Conservation (phyloP, 2,888 invertebrate genomes). For the Lasioglossum leucozonium region DNA sequence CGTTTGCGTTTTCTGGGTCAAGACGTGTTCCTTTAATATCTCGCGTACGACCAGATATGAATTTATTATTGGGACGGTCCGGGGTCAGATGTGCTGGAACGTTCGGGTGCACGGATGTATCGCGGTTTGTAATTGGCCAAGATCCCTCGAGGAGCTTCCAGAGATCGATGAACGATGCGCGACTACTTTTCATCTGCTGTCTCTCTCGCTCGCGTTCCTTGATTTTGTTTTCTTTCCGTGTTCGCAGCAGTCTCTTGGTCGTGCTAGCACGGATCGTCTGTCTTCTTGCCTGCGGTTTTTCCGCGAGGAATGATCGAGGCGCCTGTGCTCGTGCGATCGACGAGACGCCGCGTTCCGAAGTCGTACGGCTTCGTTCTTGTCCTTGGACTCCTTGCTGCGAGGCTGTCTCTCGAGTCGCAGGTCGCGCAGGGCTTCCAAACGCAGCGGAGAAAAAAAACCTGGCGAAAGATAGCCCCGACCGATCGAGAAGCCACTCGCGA, state of each 20-base stretch:
- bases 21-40: slow-evolving; percentile 2
- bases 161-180: slow-evolving; percentile 13
- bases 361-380: slow-evolving; percentile 32
- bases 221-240: background rate
- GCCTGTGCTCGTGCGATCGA: slow-evolving; percentile 4
- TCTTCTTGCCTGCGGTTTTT: slow-evolving; percentile 35
- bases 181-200: background rate
- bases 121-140: slow-evolving; percentile 1
- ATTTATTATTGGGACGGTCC: background rate
- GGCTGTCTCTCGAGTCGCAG: background rate
- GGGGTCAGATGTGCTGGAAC: background rate
- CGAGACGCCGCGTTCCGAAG: slow-evolving; percentile 14
- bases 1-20: slow-evolving; percentile 1
- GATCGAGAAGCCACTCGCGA: background rate
- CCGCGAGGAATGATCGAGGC: slow-evolving; percentile 6
- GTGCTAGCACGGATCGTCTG: background rate
- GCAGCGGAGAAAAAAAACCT: background rate
- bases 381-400: slow-evolving; percentile 9
- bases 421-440: background rate
- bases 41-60: background rate
- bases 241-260: background rate
- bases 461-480: background rate
- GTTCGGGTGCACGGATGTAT: background rate
- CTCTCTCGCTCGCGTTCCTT: too few relatives aligned
- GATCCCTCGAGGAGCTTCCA: background rate